These are phyloP conservation scores for Alosa alosa DNA, from an alignment of 2,113 vertebrate species.

Conservation along the genomic window DNA sequence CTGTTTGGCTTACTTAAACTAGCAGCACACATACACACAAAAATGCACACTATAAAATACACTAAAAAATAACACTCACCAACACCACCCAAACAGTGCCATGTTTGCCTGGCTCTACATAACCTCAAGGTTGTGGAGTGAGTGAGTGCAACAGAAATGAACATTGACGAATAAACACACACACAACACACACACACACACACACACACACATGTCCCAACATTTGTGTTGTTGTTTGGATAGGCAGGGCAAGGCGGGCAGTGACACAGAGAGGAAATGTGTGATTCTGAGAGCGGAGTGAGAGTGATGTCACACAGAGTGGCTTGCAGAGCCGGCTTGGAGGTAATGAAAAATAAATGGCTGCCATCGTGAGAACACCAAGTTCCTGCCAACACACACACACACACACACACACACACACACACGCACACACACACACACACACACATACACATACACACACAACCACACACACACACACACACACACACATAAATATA, in stretches of 20 bases:
- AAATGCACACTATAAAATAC: not conserved
- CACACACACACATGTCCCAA: not conserved
- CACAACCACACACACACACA: slow-evolving; percentile 9
- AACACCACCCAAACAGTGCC: not conserved
- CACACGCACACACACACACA: slow-evolving; percentile 31
- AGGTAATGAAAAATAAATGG: slow-evolving; percentile 59
- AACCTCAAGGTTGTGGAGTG: not conserved
- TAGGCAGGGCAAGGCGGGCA: not conserved
- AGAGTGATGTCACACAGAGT: slow-evolving; percentile 57
- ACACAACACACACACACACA: not conserved
- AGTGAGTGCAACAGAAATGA: not conserved
- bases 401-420: slow-evolving; percentile 22
- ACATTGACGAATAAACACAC: not conserved
- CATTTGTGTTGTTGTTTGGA: not conserved
- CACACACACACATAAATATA: slow-evolving; percentile 17
- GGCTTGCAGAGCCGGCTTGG: slow-evolving; percentile 50
- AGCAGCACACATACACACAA: not conserved
- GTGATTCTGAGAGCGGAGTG: slow-evolving; percentile 47
- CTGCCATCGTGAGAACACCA: slow-evolving; percentile 58
- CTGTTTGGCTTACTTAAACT: not conserved
- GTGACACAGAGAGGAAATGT: slow-evolving; percentile 23
- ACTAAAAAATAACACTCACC: not conserved
- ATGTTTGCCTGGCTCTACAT: not conserved
- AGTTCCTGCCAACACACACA: slow-evolving; percentile 51
- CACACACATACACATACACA: slow-evolving; percentile 3